A percentile compares a stretch with the other conserved stretches of the same genome.
Conservation (phyloP, 2,113 vertebrate species). For the Saguinus midas region DNA sequence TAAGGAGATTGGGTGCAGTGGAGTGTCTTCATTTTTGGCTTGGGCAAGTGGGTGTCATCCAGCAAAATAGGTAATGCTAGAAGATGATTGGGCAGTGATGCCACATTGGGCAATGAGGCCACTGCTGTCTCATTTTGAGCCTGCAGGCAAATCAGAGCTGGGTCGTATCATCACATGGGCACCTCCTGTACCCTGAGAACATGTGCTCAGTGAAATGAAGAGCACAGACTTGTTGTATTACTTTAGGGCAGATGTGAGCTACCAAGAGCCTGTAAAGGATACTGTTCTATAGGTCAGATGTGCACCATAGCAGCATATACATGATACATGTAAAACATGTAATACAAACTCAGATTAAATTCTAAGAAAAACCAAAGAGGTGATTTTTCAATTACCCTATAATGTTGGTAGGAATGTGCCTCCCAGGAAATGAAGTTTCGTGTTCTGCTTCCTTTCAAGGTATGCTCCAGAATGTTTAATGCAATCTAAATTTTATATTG, state of each 20-base stretch:
- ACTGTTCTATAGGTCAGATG: fast-evolving
- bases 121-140: background rate
- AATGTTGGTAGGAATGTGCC: background rate
- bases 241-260: background rate
- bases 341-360: background rate
- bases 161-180: background rate
- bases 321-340: background rate
- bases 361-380: background rate
- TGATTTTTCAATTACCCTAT: background rate
- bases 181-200: background rate
- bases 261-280: background rate
- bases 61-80: background rate
- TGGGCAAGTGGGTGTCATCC: background rate
- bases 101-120: background rate
- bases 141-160: background rate
- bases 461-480: constrained; percentile 97
- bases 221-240: background rate
- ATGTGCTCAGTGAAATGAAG: background rate
- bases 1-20: background rate
- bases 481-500: constrained; percentile 95
- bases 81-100: background rate
- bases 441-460: constrained; percentile 82
- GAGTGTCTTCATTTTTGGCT: background rate
- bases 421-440: background rate
- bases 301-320: background rate